phyloP scores from a whole-genome alignment of 2,888 invertebrate genomes.

The Aporophyla lueneburgensis region DNA sequence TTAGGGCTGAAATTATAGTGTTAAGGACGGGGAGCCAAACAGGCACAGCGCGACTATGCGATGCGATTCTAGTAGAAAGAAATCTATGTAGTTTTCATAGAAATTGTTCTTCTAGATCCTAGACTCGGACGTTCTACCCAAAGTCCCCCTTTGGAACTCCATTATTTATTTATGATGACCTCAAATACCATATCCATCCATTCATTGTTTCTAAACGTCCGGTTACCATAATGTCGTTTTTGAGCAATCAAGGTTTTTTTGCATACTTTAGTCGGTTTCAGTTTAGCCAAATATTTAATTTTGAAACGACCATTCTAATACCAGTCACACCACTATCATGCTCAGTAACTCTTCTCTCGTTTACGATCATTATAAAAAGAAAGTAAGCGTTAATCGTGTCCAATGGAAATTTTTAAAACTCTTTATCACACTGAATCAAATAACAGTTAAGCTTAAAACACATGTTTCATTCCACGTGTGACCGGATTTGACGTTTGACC shows the following conservation, averaged over 20 bases:
- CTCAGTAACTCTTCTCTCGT: not conserved
- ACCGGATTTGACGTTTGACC: constrained; percentile 52
- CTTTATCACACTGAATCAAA: constrained; percentile 2
- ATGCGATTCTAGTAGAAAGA: too few species aligned
- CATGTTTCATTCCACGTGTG: constrained; percentile 39
- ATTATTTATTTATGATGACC: not conserved
- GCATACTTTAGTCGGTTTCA: not conserved
- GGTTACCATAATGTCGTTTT: not conserved
- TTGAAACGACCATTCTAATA: not conserved
- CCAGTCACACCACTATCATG: not conserved
- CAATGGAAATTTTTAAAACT: constrained; percentile 8
- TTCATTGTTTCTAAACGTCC: not conserved
- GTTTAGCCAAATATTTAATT: not conserved
- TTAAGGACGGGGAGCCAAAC: too few species aligned
- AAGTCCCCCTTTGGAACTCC: too few species aligned
- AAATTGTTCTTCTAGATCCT: too few species aligned
- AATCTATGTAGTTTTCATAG: too few species aligned
- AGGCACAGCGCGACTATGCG: too few species aligned
- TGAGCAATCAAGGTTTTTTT: not conserved
- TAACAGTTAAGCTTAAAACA: constrained; percentile 33
- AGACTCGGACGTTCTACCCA: too few species aligned
- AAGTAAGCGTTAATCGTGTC: not conserved
- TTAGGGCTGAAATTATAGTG: not conserved
- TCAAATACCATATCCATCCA: not conserved
- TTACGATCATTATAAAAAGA: constrained; percentile 2